phyloP scores from a whole-genome alignment of 2,888 invertebrate species.

The Entomobrya proxima region DNA sequence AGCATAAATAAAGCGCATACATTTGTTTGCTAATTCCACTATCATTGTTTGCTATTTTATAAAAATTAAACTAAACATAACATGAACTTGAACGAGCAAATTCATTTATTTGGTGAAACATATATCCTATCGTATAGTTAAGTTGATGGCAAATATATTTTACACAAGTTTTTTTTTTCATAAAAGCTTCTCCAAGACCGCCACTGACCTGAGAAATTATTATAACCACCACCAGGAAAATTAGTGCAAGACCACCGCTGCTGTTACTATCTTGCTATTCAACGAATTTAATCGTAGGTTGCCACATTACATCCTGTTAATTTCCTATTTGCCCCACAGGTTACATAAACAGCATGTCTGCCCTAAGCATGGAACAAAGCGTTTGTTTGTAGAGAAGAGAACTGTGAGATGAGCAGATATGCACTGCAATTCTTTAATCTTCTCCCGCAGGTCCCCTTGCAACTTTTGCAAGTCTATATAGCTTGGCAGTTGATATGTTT shows the following conservation, averaged over 20 bases:
- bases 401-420: background rate
- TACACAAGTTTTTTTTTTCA: too few species aligned
- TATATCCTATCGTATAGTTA: too few species aligned
- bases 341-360: slow-evolving; percentile 23
- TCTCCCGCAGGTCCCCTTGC: background rate
- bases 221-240: background rate
- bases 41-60: too few species aligned
- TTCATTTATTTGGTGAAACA: too few species aligned
- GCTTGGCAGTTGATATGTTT: background rate
- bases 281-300: background rate
- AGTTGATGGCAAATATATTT: too few species aligned
- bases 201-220: background rate
- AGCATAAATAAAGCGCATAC: too few species aligned
- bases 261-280: background rate
- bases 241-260: slow-evolving; percentile 45
- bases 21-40: too few species aligned
- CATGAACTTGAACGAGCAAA: too few species aligned
- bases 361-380: slow-evolving; percentile 46
- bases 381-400: slow-evolving; percentile 13
- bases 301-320: slow-evolving; percentile 53
- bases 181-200: background rate
- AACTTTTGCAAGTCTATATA: background rate
- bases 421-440: slow-evolving; percentile 29
- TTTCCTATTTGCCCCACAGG: slow-evolving; percentile 64
- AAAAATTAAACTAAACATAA: too few species aligned